Evolutionary conservation across 2,113 vertebrate species (phyloP), one percentile per base, ranked within the genome.

Genomic region (Hypocryptadius cinnamomeus): DNA sequence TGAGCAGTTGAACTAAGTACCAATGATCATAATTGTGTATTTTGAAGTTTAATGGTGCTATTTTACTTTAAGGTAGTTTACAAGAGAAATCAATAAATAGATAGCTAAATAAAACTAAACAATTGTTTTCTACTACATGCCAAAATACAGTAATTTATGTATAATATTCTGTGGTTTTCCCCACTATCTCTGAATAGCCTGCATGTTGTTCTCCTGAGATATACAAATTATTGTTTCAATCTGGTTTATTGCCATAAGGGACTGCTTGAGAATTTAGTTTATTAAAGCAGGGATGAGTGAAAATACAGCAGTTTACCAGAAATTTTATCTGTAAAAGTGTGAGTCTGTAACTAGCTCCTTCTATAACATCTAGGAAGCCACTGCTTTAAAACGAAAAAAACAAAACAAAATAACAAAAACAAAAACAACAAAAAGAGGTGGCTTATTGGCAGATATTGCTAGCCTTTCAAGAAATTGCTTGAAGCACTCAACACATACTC

Each of bases 171-270:
- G 39, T 56, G 65, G 63, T 54, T 88, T 78, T 44, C 39, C 10
- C 9, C 10, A 69, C 28, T 70, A 1, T 56, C 31, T 82, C 51
- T 50, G 33, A 70, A 68, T 16, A 89, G 5, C 17, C 12, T 63
- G 9, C 15, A 13, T 51, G 33, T 16, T 84, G 45, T 42, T 79
- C 84, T 94, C 61, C 72, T 63, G 77, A 96, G 85, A 92, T 74
- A 90, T 40, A 48, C 59, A 94, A 95, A 96, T 97, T 93, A 91
- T 85, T 84, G 53, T 87, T 95, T 96, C 86, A 92, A 93, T 92
- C 79, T 95, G 76, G 28, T 90, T 95, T 95, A 81, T 59, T 96
- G 45, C 59, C 25, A 6, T 61, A 56, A 50, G 35, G 18, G 17
- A 63, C 19, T 93, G 48, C 53, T 83, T 86, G 31, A 90, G 27